These are phyloP conservation scores for Eulemur rubriventer DNA, from an alignment of 2,797 vertebrate genomes.

Conservation along the genomic window DNA sequence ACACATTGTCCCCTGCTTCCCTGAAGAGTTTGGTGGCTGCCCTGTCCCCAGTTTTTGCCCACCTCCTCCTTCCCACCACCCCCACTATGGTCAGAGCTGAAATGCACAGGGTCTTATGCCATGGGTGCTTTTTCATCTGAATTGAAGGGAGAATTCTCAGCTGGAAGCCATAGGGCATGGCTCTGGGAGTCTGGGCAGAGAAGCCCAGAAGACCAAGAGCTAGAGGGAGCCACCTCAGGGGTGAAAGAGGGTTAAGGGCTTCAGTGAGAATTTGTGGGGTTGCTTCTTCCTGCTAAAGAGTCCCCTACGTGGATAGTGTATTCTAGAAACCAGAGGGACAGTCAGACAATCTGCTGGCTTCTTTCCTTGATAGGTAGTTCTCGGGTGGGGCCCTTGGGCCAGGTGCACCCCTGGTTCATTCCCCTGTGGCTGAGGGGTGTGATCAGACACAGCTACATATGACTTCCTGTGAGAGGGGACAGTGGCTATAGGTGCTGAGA, in stretches of 20 bases:
- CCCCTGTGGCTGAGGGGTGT: not conserved
- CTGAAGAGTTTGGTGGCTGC: not conserved
- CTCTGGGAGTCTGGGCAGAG: not conserved
- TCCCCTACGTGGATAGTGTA: not conserved
- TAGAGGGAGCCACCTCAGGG: not conserved
- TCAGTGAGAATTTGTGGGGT: not conserved
- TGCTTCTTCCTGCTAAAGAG: not conserved
- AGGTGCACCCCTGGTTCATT: not conserved
- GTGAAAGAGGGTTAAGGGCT: not conserved
- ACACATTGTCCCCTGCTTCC: constrained; percentile 11
- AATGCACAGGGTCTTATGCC: not conserved
- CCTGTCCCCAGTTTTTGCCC: not conserved
- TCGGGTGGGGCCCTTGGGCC: not conserved
- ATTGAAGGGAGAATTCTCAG: not conserved
- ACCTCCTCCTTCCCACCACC: not conserved
- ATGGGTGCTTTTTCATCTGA: not conserved
- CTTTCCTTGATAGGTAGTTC: not conserved
- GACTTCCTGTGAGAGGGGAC: not conserved
- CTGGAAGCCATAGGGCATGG: not conserved
- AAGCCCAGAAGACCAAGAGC: not conserved
- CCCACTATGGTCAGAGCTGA: not conserved
- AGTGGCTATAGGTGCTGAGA: not conserved
- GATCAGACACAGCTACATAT: not conserved
- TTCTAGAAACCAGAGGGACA: not conserved
- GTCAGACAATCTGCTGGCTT: not conserved